Evolutionary conservation across 2,113 vertebrate genomes (phyloP).

Genomic region (Etheostoma spectabile): DNA sequence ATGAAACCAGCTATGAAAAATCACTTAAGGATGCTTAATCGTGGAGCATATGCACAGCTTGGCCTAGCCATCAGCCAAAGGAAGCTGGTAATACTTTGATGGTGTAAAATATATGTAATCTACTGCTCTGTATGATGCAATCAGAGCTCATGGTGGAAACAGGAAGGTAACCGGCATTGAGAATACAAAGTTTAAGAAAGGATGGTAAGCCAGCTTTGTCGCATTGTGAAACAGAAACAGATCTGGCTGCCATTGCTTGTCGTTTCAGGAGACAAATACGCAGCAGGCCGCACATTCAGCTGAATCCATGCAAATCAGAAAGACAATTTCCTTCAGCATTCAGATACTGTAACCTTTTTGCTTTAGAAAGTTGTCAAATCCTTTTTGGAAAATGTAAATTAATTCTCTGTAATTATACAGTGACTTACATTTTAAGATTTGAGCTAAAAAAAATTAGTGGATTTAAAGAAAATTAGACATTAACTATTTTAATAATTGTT

Average conservation of each 20-base stretch:
- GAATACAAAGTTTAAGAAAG: constrained; percentile 44
- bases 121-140: constrained; percentile 73
- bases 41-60: constrained; percentile 72
- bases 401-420: background rate
- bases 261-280: background rate
- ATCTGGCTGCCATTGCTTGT: constrained; percentile 20
- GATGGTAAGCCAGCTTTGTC: constrained; percentile 41
- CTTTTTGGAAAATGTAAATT: constrained; percentile 11
- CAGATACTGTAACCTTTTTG: constrained; percentile 16
- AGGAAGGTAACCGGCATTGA: constrained; percentile 1
- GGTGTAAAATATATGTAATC: constrained; percentile 78
- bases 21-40: constrained; percentile 82
- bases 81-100: constrained; percentile 72
- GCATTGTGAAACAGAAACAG: constrained; percentile 40
- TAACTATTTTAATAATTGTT: background rate
- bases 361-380: constrained; percentile 38
- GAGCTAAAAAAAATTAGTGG: background rate
- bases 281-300: constrained; percentile 17
- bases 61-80: constrained; percentile 60
- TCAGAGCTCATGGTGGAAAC: constrained; percentile 39
- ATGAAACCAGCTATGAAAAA: constrained; percentile 80
- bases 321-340: constrained; percentile 57
- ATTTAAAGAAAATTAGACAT: background rate
- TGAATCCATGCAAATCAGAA: constrained; percentile 44
- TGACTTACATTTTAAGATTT: constrained; percentile 20